Evolutionary conservation across 2,888 invertebrate genomes (phyloP).

Genomic region (Abscondita cerata): DNA sequence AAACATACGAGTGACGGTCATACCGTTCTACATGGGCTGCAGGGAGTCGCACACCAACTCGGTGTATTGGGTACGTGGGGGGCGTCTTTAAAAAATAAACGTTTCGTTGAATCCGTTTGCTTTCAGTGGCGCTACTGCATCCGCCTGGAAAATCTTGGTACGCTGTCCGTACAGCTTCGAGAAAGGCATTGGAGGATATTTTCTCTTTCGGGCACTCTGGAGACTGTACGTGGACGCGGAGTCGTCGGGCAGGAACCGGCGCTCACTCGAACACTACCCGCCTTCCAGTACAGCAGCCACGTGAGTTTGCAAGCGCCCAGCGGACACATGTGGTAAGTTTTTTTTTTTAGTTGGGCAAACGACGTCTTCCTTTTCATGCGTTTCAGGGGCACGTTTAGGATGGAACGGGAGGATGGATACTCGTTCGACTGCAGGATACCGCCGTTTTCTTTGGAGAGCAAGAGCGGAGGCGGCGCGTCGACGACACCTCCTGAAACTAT

Average conservation of each 20-base stretch:
- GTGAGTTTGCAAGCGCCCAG: constrained; percentile 96
- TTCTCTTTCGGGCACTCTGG: constrained; percentile 90
- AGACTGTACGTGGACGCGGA: constrained; percentile 92
- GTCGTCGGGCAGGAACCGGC: constrained; percentile 99
- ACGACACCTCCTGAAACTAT: constrained; percentile 51
- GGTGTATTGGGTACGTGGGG: constrained; percentile 82
- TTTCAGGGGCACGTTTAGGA: constrained; percentile 90
- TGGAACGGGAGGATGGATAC: constrained; percentile 97
- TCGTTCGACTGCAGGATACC: constrained; percentile 98
- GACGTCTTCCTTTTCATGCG: background rate
- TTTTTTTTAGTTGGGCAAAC: background rate
- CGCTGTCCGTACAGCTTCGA: constrained; percentile 87
- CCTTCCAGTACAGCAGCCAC: constrained; percentile 98
- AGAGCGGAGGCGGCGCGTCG: constrained; percentile 71
- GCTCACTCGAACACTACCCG: constrained; percentile 84
- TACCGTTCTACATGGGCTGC: constrained; percentile 98
- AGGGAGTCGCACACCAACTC: constrained; percentile 89
- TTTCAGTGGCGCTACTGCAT: constrained; percentile 97
- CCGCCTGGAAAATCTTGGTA: constrained; percentile 91
- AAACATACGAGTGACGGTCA: constrained; percentile 94
- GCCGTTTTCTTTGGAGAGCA: constrained; percentile 95
- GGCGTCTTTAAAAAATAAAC: background rate
- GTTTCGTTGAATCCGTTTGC: background rate
- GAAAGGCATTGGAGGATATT: constrained; percentile 99
- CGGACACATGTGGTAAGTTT: constrained; percentile 93